Evolutionary conservation across 2,888 invertebrate genomes (phyloP), one percentile per base, ranked within the genome.

Genomic region (Mesochorus sp.): DNA sequence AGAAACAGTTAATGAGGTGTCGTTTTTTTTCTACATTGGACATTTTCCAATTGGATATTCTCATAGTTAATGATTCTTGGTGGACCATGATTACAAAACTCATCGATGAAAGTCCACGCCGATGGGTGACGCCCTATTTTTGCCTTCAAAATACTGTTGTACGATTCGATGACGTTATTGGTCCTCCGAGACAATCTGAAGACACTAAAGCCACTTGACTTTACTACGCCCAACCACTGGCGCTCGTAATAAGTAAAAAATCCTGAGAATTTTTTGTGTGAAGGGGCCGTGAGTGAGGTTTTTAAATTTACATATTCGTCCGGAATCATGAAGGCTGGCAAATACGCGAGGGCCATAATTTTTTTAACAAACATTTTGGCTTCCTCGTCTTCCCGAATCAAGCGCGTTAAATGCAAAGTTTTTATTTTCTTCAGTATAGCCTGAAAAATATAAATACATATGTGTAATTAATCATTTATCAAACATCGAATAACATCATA

Each of bases 381-480:
- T 2, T 12, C 8, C 1, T 10, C 21, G 14, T 64, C 17, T 24
- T 49, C 21, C 3, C 37, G 21, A 0, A 37, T 8, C 3, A 37
- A 24, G 3, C 21, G 12, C 10, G 42, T 19, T 3, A 55, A 12
- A 0, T 12, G 10, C 14, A 55, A 31, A 1, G 28, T 10, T 8
- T 26, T 14, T 3, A 55, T 51, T 42, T 67, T 53, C 19, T 42
- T 42, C 5, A 53, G 37, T 3, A 67, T 8, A 10, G 67, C 67
- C 53, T 67, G 12, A 42, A 10, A 61, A 61, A 61, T 28, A 21
- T 55, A 12, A 57, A 28, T 12, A 51, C 14, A 51, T 21, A 49
- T 31, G 10, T 5, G 26, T 24, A 51, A 24, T 51, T 51, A 5
- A 10, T 26, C 24, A n/a, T 10, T 24, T 24, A 12, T 26, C 3